Evolutionary conservation across 2,113 vertebrate species (phyloP), one percentile per base, ranked within the genome.

Genomic region (Anguilla japonica): DNA sequence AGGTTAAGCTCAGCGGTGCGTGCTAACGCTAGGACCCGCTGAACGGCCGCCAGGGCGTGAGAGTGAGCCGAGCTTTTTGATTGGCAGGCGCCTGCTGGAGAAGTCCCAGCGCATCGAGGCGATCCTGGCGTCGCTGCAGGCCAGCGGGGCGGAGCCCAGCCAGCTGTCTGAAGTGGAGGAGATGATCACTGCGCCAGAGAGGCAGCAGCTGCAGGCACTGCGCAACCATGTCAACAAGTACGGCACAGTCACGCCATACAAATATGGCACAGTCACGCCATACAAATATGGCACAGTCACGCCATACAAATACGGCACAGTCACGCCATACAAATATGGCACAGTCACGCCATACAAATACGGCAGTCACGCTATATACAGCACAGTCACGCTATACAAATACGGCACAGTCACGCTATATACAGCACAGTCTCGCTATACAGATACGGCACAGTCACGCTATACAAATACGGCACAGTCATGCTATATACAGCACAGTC

Each of bases 21-120:
- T n/a, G 71, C 34, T 34, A 34, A 34, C 11, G n/a, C 16, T n/a
- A 34, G 16, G 34, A 75, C 71, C 71, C 34, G 71, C n/a, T 75
- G 26, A 34, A 26, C 71, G 71, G 26, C 71, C 1, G n/a, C n/a
- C 71, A 29, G 71, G 26, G 71, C 34, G 71, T 75, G 71, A 29
- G 14, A 11, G 80, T 63, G 86, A 41, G 22, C 60, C 16, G 16
- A 34, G 53, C 20, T 82, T 29, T 81, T 89, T 87, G 85, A 84
- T 82, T 87, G 83, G 41, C 91, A 99, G 98, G 92, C 96, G 98
- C 79, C 95, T 98, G 2, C 94, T 99, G 86, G 98, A 99, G 91
- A 99, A 99, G 91, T 98, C 98, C 0, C 98, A 99, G 95, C 93
- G 98, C 40, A 97, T 99, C 0, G 98, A 99, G 67, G 98, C 98